These are phyloP conservation scores for Laupala kohalensis DNA, from an alignment of 1,140 invertebrate species.

Conservation along the genomic window DNA sequence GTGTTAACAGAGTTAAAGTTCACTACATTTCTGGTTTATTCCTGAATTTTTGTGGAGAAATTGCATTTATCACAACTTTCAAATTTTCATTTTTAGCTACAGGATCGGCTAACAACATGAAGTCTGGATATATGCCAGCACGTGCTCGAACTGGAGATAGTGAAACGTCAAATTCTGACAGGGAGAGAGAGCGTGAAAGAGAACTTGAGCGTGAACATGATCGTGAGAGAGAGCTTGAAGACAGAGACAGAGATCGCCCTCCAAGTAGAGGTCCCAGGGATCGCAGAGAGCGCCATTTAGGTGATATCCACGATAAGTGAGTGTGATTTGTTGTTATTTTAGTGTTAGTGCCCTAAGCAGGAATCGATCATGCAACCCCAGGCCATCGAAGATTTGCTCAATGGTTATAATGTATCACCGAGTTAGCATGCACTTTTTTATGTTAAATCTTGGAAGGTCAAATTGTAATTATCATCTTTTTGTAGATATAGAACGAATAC, in stretches of 20 bases:
- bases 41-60: no score
- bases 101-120: not conserved
- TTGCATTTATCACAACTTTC: no score
- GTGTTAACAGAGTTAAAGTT: no score
- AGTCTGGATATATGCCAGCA: not conserved
- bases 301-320: constrained; percentile 1
- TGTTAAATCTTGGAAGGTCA: not conserved
- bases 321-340: constrained; percentile 1
- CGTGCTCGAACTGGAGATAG: constrained; percentile 1
- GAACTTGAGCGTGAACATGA: constrained; percentile 2
- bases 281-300: constrained; percentile 4
- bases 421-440: no score
- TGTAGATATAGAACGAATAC: not conserved
- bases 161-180: constrained; percentile 1
- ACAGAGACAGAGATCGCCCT: constrained; percentile 1
- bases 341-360: no score
- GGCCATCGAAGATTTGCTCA: no score
- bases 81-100: not conserved
- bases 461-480: not conserved
- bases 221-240: constrained; percentile 12
- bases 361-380: no score
- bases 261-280: constrained; percentile 9
- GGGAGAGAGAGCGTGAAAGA: constrained; percentile 13
- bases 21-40: no score
- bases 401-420: no score